phyloP scores from a whole-genome alignment of 2,888 invertebrate species.

The Xanthorhoe spadicearia region DNA sequence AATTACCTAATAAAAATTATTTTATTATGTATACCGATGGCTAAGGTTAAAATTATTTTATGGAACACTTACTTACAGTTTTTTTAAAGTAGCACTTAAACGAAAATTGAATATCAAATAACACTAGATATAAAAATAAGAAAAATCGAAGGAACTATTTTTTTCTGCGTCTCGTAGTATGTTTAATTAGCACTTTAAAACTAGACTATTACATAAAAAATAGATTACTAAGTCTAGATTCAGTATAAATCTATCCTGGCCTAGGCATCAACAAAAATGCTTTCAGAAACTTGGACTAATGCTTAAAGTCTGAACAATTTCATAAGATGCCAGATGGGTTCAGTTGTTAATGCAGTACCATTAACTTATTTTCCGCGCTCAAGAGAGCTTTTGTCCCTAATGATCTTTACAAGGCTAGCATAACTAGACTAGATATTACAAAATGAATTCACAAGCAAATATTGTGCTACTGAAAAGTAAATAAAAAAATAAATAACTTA shows the following conservation, averaged over 20 bases:
- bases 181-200: too few relatives aligned
- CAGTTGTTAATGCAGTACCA: slow-evolving; percentile 20
- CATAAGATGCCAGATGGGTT: slow-evolving; percentile 9
- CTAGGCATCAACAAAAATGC: slow-evolving; percentile 8
- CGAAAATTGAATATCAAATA: too few relatives aligned
- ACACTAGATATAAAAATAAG: too few relatives aligned
- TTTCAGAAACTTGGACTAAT: slow-evolving; percentile 21
- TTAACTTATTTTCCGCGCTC: slow-evolving; percentile 15
- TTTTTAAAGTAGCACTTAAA: too few relatives aligned
- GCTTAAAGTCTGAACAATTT: slow-evolving; percentile 12
- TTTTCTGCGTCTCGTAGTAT: too few relatives aligned
- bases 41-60: too few relatives aligned
- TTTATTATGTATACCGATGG: too few relatives aligned
- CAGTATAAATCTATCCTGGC: background rate
- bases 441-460: background rate
- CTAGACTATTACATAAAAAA: too few relatives aligned
- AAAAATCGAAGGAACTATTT: too few relatives aligned
- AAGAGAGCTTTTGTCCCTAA: slow-evolving; percentile 12
- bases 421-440: background rate
- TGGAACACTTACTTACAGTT: too few relatives aligned
- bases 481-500: too few relatives aligned
- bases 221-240: background rate
- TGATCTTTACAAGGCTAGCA: slow-evolving; percentile 9
- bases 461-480: background rate
- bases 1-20: too few relatives aligned